Evolutionary conservation across 2,113 vertebrate species (phyloP), one percentile per base, ranked within the genome.

Genomic region (Nyctibius bracteatus): DNA sequence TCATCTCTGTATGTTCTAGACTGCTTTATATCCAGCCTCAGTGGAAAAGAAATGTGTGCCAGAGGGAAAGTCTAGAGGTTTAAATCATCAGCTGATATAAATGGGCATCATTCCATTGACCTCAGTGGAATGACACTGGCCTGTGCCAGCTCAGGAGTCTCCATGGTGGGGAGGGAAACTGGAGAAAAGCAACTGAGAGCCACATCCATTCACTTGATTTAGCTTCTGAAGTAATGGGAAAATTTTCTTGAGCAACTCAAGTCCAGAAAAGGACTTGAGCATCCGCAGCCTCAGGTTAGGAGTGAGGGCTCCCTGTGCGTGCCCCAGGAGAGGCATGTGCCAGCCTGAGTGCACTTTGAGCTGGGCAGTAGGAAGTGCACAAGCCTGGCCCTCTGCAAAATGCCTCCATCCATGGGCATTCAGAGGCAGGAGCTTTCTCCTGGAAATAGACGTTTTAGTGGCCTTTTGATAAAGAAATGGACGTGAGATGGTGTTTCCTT

Each of bases 231-330:
- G 54, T 49, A 85, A 82, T 75, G 81, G 62, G 89, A 82, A 77
- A 47, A n/a, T 25, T 79, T 75, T 51, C 24, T 51, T 2, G 2
- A 91, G 59, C 27, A 70, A 3, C 46, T 73, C 43, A 46, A 46
- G 77, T 59, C 51, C 2, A 8, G 59, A 58, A 82, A 59, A 51
- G 18, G 51, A 51, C 22, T 51, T 0, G 0, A 73, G 39, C 0
- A 1, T 52, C 73, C 0, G 0, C 30, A 72, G 39, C 35, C 68
- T 59, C 25, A 6, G 10, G 7, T 19, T 41, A 37, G 59, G 59
- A 91, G 33, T 0, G 0, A 44, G 39, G 61, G n/a, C 22, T 81
- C 41, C 37, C 6, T 20, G 22, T 14, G 20, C 1, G 0, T 51
- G n/a, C 37, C 33, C 22, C 24, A 14, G 46, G 52, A 77, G 81